Percentiles rank a stretch among this genome's conserved stretches.
Conservation (phyloP, 2,113 vertebrate genomes). For the Elephantulus edwardii region DNA sequence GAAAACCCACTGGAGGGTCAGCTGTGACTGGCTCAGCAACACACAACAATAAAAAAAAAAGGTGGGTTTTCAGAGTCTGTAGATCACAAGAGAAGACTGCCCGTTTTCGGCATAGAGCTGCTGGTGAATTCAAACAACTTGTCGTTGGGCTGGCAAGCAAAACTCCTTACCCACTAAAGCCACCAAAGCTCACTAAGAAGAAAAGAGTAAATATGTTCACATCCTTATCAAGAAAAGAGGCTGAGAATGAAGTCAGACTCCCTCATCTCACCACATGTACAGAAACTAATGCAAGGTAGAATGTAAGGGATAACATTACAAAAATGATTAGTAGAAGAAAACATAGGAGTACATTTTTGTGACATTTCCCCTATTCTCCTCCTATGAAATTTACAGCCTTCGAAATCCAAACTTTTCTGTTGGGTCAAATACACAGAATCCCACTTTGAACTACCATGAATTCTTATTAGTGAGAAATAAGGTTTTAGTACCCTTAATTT, state of each 20-base stretch:
- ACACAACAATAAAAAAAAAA: no score
- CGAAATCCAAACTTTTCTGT: not conserved
- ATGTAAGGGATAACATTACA: not conserved
- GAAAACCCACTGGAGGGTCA: no score
- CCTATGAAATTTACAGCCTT: no score
- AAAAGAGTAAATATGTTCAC: not conserved
- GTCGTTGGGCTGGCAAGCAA: no score
- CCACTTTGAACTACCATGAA: not conserved
- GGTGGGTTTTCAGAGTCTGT: no score
- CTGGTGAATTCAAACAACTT: no score
- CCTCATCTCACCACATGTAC: not conserved
- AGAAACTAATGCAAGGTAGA: not conserved
- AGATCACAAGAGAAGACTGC: no score
- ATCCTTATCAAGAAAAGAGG: constrained; percentile 4
- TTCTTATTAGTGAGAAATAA: constrained; percentile 5
- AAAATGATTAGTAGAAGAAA: not conserved
- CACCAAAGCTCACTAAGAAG: no score
- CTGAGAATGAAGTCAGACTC: not conserved
- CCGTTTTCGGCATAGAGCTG: no score
- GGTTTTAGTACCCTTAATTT: not conserved
- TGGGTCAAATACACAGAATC: not conserved
- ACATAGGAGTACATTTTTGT: not conserved
- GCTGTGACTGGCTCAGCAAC: no score
- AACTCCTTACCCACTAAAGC: no score
- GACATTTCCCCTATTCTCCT: no score